Conservation (phyloP, 1,140 invertebrate genomes). For the Saxidomus purpurata region DNA sequence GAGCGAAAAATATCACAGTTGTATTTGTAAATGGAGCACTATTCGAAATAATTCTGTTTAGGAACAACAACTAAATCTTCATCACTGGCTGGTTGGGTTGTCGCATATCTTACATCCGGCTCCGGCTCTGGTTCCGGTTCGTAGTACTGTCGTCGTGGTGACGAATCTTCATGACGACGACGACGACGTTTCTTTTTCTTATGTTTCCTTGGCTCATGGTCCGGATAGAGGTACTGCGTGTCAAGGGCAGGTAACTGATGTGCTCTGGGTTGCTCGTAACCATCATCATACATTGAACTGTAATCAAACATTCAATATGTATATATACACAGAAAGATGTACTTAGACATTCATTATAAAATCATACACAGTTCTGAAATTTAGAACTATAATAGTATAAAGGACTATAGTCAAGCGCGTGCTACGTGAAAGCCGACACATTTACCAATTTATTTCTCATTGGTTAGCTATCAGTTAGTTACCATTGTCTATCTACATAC, state of each 20-base stretch:
- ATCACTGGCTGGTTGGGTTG: constrained; percentile 16
- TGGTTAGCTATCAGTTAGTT: too few relatives aligned
- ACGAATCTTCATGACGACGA: constrained; percentile 2
- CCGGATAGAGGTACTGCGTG: constrained; percentile 58
- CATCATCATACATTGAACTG: constrained; percentile 58
- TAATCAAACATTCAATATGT: constrained; percentile 3
- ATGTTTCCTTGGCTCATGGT: constrained; percentile 6
- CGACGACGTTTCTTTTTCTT: constrained; percentile 32
- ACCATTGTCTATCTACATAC: too few relatives aligned
- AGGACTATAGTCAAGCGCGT: too few relatives aligned
- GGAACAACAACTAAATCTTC: constrained; percentile 59
- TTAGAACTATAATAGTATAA: too few relatives aligned
- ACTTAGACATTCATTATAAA: too few relatives aligned
- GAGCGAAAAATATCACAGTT: constrained; percentile 9
- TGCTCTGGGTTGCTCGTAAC: constrained; percentile 52
- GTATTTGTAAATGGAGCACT: constrained; percentile 7
- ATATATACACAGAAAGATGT: too few relatives aligned
- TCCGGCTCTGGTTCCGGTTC: constrained; percentile 7
- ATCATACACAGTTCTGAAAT: too few relatives aligned
- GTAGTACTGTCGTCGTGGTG: constrained; percentile 33
- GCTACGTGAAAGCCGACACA: too few relatives aligned
- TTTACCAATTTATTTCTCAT: too few relatives aligned
- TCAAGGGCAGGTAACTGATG: constrained; percentile 61
- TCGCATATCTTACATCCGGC: neutral
- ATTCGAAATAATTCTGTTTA: constrained; percentile 47